Base-by-base conservation (phyloP, 2,888 invertebrate species). In the Eulithis testata region DNA sequence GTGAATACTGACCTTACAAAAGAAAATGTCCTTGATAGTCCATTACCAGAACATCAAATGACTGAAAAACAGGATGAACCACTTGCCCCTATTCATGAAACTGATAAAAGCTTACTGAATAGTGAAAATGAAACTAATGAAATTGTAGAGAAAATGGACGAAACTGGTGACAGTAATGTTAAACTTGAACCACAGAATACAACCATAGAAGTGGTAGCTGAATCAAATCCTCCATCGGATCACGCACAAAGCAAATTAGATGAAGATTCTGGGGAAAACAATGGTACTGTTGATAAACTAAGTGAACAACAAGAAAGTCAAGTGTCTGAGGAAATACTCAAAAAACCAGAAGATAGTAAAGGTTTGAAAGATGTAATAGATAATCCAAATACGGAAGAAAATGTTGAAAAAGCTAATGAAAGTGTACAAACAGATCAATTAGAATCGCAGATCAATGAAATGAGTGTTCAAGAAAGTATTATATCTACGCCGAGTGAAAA, bases 81-180 rank as follows among this genome's bases (percentile, higher is more conserved):
- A n/a, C 5, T 45, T n/a, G 6, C 6, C 0, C 9, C 11, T 36
- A 11, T 47, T 37, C 12, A 11, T 51, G 40, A 37, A 36, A 47
- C 11, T 50, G 11, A n/a, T 51, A n/a, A 40, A 44, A 12, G 43
- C 44, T n/a, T 27, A 27, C n/a, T 14, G 2, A 5, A 12, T 59
- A 9, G 14, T 4, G 11, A 59, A 59, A 51, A 11, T 37, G 7
- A 58, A 51, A 50, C 27, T 27, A 37, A 49, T 57, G 49, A 37
- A 49, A 14, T 12, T 36, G 7, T 31, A 12, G 31, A 31, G n/a
- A 31, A 45, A 31, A 31, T 45, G 3, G 4, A 36, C 7, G 31
- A 31, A 4, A 45, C 12, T 47, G 7, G 14, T 6, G 11, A 14
- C 14, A 14, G 11, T 11, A 47, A 37, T 49, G 40, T 37, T 37